These are phyloP conservation scores for Idaea straminata DNA, from an alignment of 2,888 invertebrate genomes.

Conservation along the genomic window DNA sequence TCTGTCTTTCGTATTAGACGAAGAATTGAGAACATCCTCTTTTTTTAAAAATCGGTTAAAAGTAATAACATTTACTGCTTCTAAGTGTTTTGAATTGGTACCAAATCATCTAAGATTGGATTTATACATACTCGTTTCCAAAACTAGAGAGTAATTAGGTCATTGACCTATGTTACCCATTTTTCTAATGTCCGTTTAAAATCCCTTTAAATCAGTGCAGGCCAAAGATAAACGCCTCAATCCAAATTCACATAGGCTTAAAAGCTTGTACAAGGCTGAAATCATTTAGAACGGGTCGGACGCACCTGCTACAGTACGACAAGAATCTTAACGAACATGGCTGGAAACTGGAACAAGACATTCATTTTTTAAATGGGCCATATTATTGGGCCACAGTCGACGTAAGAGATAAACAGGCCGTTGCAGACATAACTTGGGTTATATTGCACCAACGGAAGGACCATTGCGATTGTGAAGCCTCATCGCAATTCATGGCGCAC, in stretches of 20 bases:
- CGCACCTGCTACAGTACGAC: conserved; percentile 29
- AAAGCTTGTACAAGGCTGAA: conserved; percentile 41
- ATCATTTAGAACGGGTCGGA: conserved; percentile 33
- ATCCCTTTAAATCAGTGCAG: conserved; percentile 6
- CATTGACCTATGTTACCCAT: neutral
- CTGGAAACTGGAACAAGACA: neutral
- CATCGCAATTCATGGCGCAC: too few species aligned
- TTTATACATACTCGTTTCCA: neutral
- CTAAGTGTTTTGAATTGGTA: too few species aligned
- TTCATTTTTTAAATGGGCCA: too few species aligned
- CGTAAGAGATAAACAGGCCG: too few species aligned
- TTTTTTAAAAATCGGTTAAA: too few species aligned
- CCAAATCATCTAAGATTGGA: neutral
- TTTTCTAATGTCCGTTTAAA: neutral
- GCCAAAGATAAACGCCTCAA: conserved; percentile 33
- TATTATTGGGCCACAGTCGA: too few species aligned
- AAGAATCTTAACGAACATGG: neutral
- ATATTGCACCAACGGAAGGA: too few species aligned
- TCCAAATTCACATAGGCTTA: conserved; percentile 39
- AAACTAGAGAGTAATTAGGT: neutral
- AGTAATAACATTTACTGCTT: too few species aligned
- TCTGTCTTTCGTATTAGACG: conserved; percentile 1
- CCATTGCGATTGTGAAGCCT: too few species aligned
- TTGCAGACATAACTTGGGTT: too few species aligned
- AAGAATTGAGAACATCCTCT: neutral